Base-by-base conservation (phyloP, 2,888 invertebrate species). In the Drosophila subsilvestris region DNA sequence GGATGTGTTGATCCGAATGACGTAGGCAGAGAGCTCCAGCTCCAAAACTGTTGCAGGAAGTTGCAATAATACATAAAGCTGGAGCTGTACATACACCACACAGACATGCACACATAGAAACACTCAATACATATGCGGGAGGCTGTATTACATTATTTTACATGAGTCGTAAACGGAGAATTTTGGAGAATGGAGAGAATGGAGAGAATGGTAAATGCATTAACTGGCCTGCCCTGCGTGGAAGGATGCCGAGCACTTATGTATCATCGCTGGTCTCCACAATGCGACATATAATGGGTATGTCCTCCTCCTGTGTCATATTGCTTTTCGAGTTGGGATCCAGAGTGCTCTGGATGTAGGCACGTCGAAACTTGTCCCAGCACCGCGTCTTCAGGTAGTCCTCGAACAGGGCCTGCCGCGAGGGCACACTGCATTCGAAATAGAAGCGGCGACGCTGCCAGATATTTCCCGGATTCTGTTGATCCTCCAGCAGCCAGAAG, bases 401-500 rank as follows among this genome's bases (percentile, higher is more conserved):
- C 7, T 85, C 68, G 44, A 90, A 92, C 5, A 92, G 75, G 3
- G 75, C 66, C 66, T 90, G 75, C 3, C 91, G 72, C 1, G 91
- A 90, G 8, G 92, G 92, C 56, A 92, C 89, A 7, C 88, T 90
- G 3, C 88, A 75, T 45, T 92, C 83, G 32, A 92, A 74, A 54
- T 90, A 90, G 70, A 91, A 90, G 10, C 86, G 75, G 60, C 90
- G 86, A 10, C 91, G 82, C 58, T 91, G 90, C 92, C 92, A 92
- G n/a, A 92, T 84, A 59, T 92, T 90, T 0, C 91, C 92, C 6
- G 90, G 90, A 76, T 92, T 92, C 70, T 92, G 92, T 0, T 86
- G 74, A 22, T 90, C 94, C 80, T 95, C 94, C 53, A 95, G 89
- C 8, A 96, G 92, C 95, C 95, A 96, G 80, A 95, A 95, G 67